These are phyloP conservation scores for Ectemnius continuus DNA, from an alignment of 2,888 invertebrate genomes.

Conservation along the genomic window DNA sequence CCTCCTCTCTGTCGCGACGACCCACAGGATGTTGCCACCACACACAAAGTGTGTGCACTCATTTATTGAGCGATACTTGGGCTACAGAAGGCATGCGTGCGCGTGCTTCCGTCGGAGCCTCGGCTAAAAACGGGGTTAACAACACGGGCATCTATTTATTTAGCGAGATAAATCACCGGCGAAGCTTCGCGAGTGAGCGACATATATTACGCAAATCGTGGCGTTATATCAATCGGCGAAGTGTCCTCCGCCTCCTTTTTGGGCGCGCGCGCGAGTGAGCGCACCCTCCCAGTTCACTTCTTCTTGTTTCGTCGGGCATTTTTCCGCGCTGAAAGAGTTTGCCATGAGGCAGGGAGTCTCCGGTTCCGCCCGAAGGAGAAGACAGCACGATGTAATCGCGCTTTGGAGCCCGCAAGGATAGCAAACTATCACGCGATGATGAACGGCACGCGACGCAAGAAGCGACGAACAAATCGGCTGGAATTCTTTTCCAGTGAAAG, in stretches of 20 bases:
- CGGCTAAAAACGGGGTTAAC: constrained; percentile 67
- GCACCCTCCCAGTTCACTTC: not conserved
- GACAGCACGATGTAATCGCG: no score
- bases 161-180: constrained; percentile 60
- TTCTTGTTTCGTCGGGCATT: not conserved
- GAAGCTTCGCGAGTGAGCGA: constrained; percentile 53
- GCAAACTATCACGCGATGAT: constrained; percentile 7
- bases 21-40: constrained; percentile 57
- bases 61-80: not conserved
- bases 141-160: constrained; percentile 69
- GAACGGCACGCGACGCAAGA: not conserved
- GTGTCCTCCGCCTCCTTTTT: constrained; percentile 31
- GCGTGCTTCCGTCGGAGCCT: not conserved
- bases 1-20: not conserved
- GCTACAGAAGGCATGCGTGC: not conserved
- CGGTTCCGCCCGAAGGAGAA: not conserved
- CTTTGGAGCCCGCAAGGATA: not conserved
- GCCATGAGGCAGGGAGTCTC: not conserved
- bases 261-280: not conserved
- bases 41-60: constrained; percentile 41
- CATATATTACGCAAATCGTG: constrained; percentile 64
- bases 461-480: constrained; percentile 1
- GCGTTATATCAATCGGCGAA: constrained; percentile 63
- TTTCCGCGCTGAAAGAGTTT: not conserved
- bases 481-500: constrained; percentile 7